Evolutionary conservation across 2,888 invertebrate species (phyloP).

Genomic region (Calameuta filiformis): DNA sequence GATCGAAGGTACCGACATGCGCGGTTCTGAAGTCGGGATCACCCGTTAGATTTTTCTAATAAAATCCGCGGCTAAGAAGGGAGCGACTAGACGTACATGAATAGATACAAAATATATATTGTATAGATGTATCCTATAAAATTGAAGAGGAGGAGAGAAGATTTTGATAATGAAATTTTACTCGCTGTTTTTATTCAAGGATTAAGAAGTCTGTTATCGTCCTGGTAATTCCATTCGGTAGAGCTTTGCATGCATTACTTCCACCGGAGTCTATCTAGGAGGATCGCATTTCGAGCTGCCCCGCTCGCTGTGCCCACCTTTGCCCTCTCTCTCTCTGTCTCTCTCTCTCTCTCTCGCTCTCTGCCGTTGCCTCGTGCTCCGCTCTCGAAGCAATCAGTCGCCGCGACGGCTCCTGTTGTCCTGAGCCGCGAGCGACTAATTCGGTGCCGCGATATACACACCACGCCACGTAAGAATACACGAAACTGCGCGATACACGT

Average conservation of each 20-base stretch:
- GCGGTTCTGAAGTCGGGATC: too few relatives aligned
- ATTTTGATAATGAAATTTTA: neutral
- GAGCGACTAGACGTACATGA: too few relatives aligned
- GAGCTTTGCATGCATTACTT: conserved; percentile 17
- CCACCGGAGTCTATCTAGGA: neutral
- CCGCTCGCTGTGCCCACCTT: neutral
- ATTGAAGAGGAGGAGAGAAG: too few relatives aligned
- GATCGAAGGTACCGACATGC: too few relatives aligned
- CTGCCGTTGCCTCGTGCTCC: neutral
- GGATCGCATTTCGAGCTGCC: conserved; percentile 3
- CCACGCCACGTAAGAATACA: neutral
- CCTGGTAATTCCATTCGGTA: conserved; percentile 13
- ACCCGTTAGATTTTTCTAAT: too few relatives aligned
- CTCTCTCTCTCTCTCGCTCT: neutral
- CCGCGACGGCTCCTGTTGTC: too few relatives aligned
- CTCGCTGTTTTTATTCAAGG: neutral
- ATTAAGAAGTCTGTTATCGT: conserved; percentile 15
- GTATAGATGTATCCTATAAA: too few relatives aligned
- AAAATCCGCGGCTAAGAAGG: too few relatives aligned
- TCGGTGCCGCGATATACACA: neutral
- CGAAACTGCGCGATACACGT: neutral
- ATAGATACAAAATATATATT: too few relatives aligned
- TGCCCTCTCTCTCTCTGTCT: neutral
- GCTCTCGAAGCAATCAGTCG: too few relatives aligned
- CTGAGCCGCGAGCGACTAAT: too few relatives aligned